A percentile compares a stretch with the other conserved stretches of the same genome.
Conservation (phyloP, 2,888 invertebrate genomes). For the Auanema sp. region DNA sequence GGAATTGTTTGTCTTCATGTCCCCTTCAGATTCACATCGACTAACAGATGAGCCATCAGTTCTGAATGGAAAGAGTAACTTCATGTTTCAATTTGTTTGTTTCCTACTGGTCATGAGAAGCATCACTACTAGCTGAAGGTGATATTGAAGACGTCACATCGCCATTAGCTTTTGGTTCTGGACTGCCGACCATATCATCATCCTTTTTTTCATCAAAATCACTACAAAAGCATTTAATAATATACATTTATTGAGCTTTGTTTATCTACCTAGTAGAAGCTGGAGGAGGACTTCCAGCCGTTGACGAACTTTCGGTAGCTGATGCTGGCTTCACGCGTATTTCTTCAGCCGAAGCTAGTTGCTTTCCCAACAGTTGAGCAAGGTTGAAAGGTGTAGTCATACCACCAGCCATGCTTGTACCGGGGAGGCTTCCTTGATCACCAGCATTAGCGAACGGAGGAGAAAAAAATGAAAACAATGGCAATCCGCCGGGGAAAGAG, state of each 20-base stretch:
- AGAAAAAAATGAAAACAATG: slow-evolving; percentile 23
- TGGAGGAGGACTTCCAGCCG: too few species aligned
- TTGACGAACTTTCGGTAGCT: neutral
- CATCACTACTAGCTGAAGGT: slow-evolving; percentile 31
- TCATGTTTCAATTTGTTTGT: slow-evolving; percentile 4
- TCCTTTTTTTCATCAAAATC: too few species aligned
- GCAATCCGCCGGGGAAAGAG: slow-evolving; percentile 21
- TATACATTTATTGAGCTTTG: too few species aligned
- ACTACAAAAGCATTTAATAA: too few species aligned
- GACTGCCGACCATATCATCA: too few species aligned
- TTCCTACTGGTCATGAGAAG: slow-evolving; percentile 28
- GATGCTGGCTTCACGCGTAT: slow-evolving; percentile 16
- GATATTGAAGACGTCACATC: slow-evolving; percentile 25
- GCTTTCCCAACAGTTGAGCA: slow-evolving; percentile 24
- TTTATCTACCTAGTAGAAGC: too few species aligned
- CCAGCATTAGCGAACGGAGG: slow-evolving; percentile 4
- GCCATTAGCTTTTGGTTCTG: neutral
- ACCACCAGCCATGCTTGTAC: neutral
- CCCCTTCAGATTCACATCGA: slow-evolving; percentile 24
- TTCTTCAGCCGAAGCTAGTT: slow-evolving; percentile 14
- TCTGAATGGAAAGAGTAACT: slow-evolving; percentile 14
- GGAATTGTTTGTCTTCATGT: slow-evolving; percentile 13
- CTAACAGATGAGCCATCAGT: slow-evolving; percentile 32
- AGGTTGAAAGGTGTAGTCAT: slow-evolving; percentile 19
- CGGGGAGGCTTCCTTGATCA: neutral